Evolutionary conservation across 1,140 invertebrate genomes (phyloP).

Genomic region (Rhagoletis zephyria): DNA sequence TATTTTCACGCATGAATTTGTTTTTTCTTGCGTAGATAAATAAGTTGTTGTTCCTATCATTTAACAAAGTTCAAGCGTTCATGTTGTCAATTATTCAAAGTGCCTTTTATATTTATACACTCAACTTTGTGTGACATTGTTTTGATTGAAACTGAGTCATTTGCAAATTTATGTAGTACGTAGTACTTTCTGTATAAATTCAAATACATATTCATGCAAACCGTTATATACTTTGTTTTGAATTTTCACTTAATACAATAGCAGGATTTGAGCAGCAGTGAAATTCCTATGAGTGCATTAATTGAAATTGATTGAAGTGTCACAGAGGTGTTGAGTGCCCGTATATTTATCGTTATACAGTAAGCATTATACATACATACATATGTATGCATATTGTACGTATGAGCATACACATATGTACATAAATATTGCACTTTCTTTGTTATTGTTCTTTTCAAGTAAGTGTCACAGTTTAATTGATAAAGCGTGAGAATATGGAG

Average conservation of each 20-base stretch:
- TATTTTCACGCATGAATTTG: too few relatives aligned
- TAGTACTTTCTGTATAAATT: too few relatives aligned
- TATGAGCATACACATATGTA: neutral
- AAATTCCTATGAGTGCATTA: constrained; percentile 21
- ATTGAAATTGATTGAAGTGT: constrained; percentile 48
- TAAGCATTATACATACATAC: neutral
- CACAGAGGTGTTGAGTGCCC: constrained; percentile 37
- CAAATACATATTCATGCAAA: too few relatives aligned
- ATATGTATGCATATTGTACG: too few relatives aligned
- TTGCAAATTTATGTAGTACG: neutral
- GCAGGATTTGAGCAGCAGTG: neutral
- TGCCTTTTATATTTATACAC: neutral
- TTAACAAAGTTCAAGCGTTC: neutral
- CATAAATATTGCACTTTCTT: neutral
- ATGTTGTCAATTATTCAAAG: neutral
- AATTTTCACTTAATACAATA: neutral
- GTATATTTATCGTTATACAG: neutral
- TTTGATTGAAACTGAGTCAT: constrained; percentile 6
- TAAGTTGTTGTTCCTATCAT: neutral
- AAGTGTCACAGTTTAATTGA: constrained; percentile 19
- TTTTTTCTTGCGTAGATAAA: neutral
- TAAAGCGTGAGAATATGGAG: constrained; percentile 25
- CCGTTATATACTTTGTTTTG: neutral
- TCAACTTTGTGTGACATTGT: neutral
- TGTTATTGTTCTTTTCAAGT: constrained; percentile 8